phyloP scores from a whole-genome alignment of 2,888 invertebrate genomes.

The Agrotis exclamationis region DNA sequence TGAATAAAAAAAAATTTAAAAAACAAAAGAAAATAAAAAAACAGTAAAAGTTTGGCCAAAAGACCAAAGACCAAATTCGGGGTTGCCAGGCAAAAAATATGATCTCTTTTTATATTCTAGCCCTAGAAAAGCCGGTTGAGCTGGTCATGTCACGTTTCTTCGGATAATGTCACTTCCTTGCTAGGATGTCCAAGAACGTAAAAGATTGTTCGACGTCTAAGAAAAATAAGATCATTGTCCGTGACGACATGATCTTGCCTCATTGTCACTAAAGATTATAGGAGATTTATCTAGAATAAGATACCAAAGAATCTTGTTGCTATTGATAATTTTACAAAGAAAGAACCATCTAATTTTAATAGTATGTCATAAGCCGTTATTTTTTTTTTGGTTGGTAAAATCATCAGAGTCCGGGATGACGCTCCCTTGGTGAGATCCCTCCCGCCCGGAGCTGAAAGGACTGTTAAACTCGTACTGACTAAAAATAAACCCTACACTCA shows the following conservation, averaged over 20 bases:
- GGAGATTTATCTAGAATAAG: slow-evolving; percentile 33
- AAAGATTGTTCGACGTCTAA: slow-evolving; percentile 12
- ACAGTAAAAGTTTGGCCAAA: too few species aligned
- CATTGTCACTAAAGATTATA: slow-evolving; percentile 28
- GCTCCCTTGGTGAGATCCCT: too few species aligned
- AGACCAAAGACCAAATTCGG: too few species aligned
- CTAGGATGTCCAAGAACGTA: slow-evolving; percentile 24
- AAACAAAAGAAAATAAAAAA: too few species aligned
- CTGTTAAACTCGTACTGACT: too few species aligned
- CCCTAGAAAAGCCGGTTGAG: slow-evolving; percentile 12
- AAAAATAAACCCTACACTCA: too few species aligned
- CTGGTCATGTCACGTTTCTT: slow-evolving; percentile 26
- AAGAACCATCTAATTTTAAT: background rate
- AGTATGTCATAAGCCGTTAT: too few species aligned
- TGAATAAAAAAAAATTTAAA: too few species aligned
- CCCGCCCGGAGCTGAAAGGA: too few species aligned
- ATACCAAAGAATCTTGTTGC: slow-evolving; percentile 8
- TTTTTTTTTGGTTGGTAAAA: too few species aligned
- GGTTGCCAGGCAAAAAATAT: slow-evolving; percentile 27
- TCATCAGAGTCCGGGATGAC: too few species aligned
- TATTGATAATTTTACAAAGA: slow-evolving; percentile 11
- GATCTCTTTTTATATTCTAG: slow-evolving; percentile 19
- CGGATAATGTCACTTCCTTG: slow-evolving; percentile 23
- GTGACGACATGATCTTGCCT: slow-evolving; percentile 29
- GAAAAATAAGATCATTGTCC: slow-evolving; percentile 29